phyloP scores from a whole-genome alignment of 1,140 invertebrate genomes.

The Lineus longissimus region DNA sequence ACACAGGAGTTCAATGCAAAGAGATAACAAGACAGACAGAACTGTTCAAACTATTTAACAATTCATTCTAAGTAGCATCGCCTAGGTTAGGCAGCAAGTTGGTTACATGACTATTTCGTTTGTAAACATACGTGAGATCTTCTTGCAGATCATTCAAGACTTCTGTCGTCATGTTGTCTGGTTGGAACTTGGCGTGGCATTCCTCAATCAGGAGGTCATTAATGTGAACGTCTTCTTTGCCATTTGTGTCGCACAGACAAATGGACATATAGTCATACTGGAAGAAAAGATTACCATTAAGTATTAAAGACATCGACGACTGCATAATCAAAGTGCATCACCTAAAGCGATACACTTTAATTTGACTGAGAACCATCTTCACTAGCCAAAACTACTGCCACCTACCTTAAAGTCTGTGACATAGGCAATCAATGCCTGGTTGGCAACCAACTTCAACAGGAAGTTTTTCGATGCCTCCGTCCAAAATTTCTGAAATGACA shows the following conservation, averaged over 20 bases:
- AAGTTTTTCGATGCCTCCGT: constrained; percentile 17
- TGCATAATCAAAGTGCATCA: not conserved
- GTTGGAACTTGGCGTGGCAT: constrained; percentile 29
- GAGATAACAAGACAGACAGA: not conserved
- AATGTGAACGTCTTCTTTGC: constrained; percentile 32
- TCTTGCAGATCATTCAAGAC: not conserved
- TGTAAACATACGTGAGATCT: not conserved
- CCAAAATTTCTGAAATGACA: constrained; percentile 23
- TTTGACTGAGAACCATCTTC: not conserved
- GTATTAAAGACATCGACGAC: not conserved
- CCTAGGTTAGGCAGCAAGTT: not conserved
- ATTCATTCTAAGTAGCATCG: not conserved
- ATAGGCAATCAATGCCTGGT: constrained; percentile 23
- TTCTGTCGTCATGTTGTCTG: constrained; percentile 21
- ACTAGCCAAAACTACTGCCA: not conserved
- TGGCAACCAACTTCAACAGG: constrained; percentile 21
- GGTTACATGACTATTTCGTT: not conserved
- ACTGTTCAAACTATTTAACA: not conserved
- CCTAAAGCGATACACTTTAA: not conserved
- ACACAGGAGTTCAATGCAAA: too few relatives aligned
- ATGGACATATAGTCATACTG: constrained; percentile 41
- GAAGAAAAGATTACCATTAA: constrained; percentile 8
- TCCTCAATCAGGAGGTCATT: constrained; percentile 38
- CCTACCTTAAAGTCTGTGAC: constrained; percentile 25
- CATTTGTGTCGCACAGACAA: constrained; percentile 36